Evolutionary conservation across 2,797 vertebrate species (phyloP).

Genomic region (Sebastiscus tertius): DNA sequence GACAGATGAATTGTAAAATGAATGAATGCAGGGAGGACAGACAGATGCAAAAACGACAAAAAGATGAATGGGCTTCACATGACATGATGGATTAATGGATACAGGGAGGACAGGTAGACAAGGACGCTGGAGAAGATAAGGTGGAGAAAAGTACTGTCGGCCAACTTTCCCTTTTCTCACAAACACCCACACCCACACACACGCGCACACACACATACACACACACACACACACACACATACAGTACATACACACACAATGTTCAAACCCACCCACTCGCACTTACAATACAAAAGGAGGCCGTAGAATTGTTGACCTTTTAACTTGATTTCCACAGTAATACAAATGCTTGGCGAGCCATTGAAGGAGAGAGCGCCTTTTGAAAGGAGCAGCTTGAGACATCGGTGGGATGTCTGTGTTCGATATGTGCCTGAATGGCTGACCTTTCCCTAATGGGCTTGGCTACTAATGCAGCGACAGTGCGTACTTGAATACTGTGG

Average conservation of each 20-base stretch:
- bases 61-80: slow-evolving; percentile 44
- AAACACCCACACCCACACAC: background rate
- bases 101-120: slow-evolving; percentile 46
- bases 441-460: slow-evolving; percentile 72
- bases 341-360: slow-evolving; percentile 43
- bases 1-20: slow-evolving; percentile 46
- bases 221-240: background rate
- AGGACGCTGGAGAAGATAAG: slow-evolving; percentile 27
- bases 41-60: slow-evolving; percentile 42
- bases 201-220: background rate
- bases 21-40: slow-evolving; percentile 42
- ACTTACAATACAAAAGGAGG: slow-evolving; percentile 38
- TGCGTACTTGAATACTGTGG: background rate
- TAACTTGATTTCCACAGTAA: slow-evolving; percentile 57
- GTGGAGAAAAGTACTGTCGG: background rate
- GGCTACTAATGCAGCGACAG: slow-evolving; percentile 45
- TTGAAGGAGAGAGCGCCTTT: slow-evolving; percentile 48
- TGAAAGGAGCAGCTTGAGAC: slow-evolving; percentile 70
- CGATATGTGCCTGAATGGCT: slow-evolving; percentile 57
- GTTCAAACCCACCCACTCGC: slow-evolving; percentile 6
- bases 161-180: background rate
- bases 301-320: slow-evolving; percentile 60
- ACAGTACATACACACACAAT: background rate
- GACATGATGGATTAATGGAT: slow-evolving; percentile 58
- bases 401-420: slow-evolving; percentile 64